These are phyloP conservation scores for Regulus satrapa DNA, from an alignment of 2,113 vertebrate species.

Conservation along the genomic window DNA sequence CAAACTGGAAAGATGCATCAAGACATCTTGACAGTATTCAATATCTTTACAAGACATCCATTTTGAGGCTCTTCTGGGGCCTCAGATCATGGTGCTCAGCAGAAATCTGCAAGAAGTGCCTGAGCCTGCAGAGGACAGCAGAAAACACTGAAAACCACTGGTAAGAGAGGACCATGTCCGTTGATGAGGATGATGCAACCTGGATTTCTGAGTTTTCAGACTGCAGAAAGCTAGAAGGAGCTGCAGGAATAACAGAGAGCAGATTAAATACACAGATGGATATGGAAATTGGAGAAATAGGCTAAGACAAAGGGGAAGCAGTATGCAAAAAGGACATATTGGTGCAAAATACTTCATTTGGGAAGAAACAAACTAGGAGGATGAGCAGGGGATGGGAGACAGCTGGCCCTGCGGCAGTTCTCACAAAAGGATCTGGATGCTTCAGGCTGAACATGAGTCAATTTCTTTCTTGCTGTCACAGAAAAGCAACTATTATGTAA, in stretches of 20 bases:
- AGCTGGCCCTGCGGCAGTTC: not conserved
- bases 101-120: not conserved
- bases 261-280: not conserved
- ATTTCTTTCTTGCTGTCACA: not conserved
- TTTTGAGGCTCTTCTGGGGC: not conserved
- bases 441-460: not conserved
- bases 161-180: not conserved
- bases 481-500: not conserved
- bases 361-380: not conserved
- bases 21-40: not conserved
- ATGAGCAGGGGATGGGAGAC: not conserved
- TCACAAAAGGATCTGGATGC: not conserved
- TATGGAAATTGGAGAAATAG: not conserved
- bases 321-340: not conserved
- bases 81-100: not conserved
- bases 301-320: not conserved
- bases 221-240: not conserved
- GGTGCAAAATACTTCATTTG: slow-evolving; percentile 7
- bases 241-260: not conserved
- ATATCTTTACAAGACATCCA: too few relatives aligned
- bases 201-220: not conserved
- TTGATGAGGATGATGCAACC: not conserved
- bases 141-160: not conserved
- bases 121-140: not conserved
- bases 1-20: not conserved